These are phyloP conservation scores for Rhagoletis zephyria DNA, from an alignment of 1,140 invertebrate species.

Conservation along the genomic window DNA sequence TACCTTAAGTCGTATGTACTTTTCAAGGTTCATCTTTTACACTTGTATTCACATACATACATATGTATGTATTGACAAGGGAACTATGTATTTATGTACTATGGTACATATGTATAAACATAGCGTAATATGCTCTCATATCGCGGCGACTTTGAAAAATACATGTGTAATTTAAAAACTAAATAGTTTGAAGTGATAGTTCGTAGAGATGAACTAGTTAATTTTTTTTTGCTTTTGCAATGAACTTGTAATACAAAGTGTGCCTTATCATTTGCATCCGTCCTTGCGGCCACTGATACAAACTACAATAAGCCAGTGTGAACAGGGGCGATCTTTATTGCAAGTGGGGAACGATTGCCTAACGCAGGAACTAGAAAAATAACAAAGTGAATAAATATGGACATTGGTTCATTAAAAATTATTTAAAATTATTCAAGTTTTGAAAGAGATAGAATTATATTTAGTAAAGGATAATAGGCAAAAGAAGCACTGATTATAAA, in stretches of 20 bases:
- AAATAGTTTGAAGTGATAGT: constrained; percentile 33
- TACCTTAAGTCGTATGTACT: no score
- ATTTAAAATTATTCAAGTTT: no score
- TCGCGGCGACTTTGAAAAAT: constrained; percentile 49
- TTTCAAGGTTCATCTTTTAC: no score
- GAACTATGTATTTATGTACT: not conserved
- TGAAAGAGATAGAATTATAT: no score
- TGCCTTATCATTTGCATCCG: constrained; percentile 43
- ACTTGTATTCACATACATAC: not conserved
- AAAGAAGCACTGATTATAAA: no score
- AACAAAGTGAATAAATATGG: no score
- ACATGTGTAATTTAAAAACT: not conserved
- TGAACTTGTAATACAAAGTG: constrained; percentile 45
- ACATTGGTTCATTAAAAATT: no score
- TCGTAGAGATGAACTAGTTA: constrained; percentile 36
- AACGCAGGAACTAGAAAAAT: no score
- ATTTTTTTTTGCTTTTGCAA: constrained; percentile 30
- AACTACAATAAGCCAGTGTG: not conserved
- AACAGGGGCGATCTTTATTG: not conserved
- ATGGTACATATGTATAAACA: not conserved
- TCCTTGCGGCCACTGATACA: constrained; percentile 26
- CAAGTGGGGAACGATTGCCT: no score
- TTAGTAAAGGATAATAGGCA: no score
- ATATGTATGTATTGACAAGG: not conserved
- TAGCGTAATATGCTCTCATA: constrained; percentile 18